A percentile compares a stretch with the other conserved stretches of the same genome.
Evolutionary conservation across 2,888 invertebrate species (phyloP).

Genomic region (Leptinotarsa rubiginosa): DNA sequence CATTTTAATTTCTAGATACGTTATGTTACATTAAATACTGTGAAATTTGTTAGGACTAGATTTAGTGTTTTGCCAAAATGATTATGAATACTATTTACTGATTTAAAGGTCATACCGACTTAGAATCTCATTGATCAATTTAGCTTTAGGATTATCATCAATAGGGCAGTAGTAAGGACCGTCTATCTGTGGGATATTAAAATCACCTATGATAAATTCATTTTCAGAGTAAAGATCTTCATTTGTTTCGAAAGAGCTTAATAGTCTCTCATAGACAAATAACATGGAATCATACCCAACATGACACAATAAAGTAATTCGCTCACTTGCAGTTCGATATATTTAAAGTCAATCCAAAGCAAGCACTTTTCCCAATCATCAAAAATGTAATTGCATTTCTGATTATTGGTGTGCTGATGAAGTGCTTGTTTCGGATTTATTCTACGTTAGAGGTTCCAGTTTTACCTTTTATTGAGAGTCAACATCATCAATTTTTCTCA

Average conservation of each 20-base stretch:
- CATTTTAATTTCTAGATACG: too few relatives aligned
- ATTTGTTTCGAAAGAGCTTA: not conserved
- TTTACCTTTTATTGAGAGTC: not conserved
- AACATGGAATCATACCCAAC: not conserved
- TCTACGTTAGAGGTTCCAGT: too few relatives aligned
- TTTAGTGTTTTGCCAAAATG: not conserved
- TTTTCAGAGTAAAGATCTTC: not conserved
- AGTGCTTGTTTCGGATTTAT: too few relatives aligned
- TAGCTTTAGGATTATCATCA: not conserved
- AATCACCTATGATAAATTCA: not conserved
- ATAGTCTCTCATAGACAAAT: not conserved
- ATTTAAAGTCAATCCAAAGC: not conserved
- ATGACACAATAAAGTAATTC: slow-evolving; percentile 1
- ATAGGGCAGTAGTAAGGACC: not conserved
- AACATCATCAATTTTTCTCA: not conserved
- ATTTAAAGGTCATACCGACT: not conserved
- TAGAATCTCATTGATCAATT: not conserved
- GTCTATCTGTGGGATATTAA: not conserved
- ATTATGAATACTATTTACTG: not conserved
- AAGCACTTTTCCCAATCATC: too few relatives aligned
- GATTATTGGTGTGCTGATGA: too few relatives aligned
- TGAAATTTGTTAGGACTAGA: not conserved
- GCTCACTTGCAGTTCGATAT: not conserved
- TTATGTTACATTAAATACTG: not conserved
- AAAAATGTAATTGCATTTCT: too few relatives aligned